Percentiles rank a stretch among this genome's conserved stretches.
Evolutionary conservation across 2,113 vertebrate genomes (phyloP).

Genomic region (Dasyornis broadbenti): DNA sequence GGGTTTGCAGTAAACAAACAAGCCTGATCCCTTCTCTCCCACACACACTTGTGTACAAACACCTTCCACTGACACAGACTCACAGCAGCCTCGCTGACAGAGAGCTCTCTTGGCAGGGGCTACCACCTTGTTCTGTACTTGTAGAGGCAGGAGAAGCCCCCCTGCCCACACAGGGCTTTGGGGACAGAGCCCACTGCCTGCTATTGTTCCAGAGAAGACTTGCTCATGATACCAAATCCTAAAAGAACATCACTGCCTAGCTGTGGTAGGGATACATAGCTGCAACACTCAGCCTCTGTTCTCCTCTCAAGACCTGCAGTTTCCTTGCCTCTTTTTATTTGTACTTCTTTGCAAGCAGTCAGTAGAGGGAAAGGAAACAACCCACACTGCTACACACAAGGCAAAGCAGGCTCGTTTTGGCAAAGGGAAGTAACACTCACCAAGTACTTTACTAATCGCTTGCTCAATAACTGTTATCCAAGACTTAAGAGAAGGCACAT

Average conservation of each 20-base stretch:
- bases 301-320: neutral
- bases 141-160: neutral
- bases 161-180: neutral
- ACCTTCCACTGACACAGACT: neutral
- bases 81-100: neutral
- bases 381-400: neutral
- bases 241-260: neutral
- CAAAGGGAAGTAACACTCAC: conserved; percentile 35
- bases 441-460: neutral
- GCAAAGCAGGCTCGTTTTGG: conserved; percentile 2
- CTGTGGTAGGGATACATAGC: neutral
- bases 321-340: neutral
- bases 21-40: neutral
- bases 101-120: neutral
- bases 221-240: neutral
- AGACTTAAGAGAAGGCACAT: conserved; percentile 63
- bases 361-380: neutral
- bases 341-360: neutral
- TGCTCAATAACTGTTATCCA: conserved; percentile 13
- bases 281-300: neutral
- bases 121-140: neutral
- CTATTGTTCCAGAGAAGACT: neutral
- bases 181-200: neutral
- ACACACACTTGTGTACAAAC: neutral
- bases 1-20: neutral